These are phyloP conservation scores for Drosophila emarginata DNA, from an alignment of 2,888 invertebrate species.

Conservation along the genomic window DNA sequence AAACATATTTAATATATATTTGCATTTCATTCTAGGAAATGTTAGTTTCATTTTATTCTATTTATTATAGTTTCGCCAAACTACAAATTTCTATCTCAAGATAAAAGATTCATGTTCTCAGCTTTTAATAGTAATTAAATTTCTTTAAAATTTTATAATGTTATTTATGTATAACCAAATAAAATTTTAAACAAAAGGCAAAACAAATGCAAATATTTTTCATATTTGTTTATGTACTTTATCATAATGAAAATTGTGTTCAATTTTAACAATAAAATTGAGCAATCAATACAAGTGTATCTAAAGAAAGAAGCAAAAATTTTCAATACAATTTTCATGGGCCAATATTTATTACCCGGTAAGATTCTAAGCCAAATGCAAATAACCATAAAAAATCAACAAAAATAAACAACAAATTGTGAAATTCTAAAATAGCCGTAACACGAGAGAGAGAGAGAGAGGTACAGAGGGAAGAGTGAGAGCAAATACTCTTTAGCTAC, in stretches of 20 bases:
- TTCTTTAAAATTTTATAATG: background rate
- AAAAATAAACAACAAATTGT: conserved; percentile 13
- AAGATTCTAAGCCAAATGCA: conserved; percentile 10
- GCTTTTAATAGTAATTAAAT: background rate
- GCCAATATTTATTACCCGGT: conserved; percentile 15
- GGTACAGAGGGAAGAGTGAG: background rate
- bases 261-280: background rate
- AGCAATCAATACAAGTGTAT: conserved; percentile 1
- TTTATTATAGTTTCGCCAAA: too few relatives aligned
- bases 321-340: conserved; percentile 11
- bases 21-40: too few relatives aligned
- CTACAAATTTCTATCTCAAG: too few relatives aligned
- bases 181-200: background rate
- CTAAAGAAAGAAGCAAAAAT: background rate
- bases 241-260: conserved; percentile 1
- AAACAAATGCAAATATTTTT: background rate
- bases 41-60: too few relatives aligned
- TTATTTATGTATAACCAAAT: background rate
- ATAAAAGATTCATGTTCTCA: too few relatives aligned
- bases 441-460: background rate
- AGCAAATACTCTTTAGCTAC: background rate
- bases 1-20: too few relatives aligned
- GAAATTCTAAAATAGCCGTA: conserved; percentile 8
- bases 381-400: conserved; percentile 2
- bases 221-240: background rate